phyloP scores from a whole-genome alignment of 2,888 invertebrate genomes.

The Caenorhabditis plicata region DNA sequence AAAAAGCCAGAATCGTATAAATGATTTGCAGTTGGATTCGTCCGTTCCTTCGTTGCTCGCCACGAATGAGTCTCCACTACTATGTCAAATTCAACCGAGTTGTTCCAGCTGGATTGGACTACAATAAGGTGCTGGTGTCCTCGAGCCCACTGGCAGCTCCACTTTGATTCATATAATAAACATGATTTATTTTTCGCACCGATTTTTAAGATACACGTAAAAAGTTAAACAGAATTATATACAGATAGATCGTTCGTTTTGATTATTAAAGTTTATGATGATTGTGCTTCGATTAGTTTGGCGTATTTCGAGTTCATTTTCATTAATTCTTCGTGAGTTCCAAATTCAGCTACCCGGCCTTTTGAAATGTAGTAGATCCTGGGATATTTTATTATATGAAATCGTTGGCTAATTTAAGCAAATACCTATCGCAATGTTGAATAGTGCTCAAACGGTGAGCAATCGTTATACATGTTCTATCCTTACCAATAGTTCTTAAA shows the following conservation, averaged over 20 bases:
- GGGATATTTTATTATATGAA: background rate
- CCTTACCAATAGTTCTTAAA: constrained; percentile 32
- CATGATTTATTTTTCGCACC: too few species aligned
- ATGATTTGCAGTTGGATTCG: constrained; percentile 18
- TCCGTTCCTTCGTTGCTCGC: constrained; percentile 24
- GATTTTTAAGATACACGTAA: too few species aligned
- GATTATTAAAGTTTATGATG: too few species aligned
- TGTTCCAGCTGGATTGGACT: constrained; percentile 19
- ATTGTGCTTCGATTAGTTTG: constrained; percentile 37
- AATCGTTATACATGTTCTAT: constrained; percentile 45
- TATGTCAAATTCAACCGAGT: constrained; percentile 25
- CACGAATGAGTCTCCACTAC: constrained; percentile 23
- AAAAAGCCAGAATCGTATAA: background rate
- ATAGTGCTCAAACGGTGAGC: constrained; percentile 51
- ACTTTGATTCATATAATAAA: too few species aligned
- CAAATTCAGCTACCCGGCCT: constrained; percentile 39
- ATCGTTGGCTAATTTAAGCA: constrained; percentile 6
- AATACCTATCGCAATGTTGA: constrained; percentile 39
- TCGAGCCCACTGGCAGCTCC: constrained; percentile 22
- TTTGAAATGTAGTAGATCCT: constrained; percentile 44
- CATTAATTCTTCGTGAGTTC: constrained; percentile 45
- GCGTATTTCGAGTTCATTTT: constrained; percentile 41
- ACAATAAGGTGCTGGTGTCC: constrained; percentile 23
- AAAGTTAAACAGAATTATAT: too few species aligned
- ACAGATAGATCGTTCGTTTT: too few species aligned